Evolutionary conservation across 2,797 vertebrate species (phyloP), one percentile per base, ranked within the genome.

Genomic region (Paguma larvata): DNA sequence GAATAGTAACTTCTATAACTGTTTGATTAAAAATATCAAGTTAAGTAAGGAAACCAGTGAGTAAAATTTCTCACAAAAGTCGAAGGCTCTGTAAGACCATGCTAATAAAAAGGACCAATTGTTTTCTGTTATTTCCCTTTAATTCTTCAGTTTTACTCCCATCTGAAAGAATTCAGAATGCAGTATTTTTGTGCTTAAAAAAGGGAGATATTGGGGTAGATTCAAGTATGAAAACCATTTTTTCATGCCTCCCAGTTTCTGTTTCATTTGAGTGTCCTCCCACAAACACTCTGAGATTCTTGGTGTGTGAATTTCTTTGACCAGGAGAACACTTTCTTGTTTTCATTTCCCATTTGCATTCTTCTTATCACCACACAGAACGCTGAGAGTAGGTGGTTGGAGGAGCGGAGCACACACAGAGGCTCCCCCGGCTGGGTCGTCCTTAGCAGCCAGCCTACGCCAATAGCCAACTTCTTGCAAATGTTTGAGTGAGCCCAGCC

Each of bases 371-470:
- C 73, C 18, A 25, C 48, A 80, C 25, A 65, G 34, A 34, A 56
- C 16, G 14, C 65, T 41, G 75, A 65, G 30, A 56, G 67, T 9
- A 48, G 67, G 13, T 0, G 46, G 19, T 56, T 19, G 56, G 38
- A 59, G 32, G 53, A 6, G 6, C 11, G 18, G n/a, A 48, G 7
- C 23, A 12, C 48, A 67, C 2, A 8, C 30, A 15, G 18, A 19
- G 19, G 44, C 48, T n/a, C n/a, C 27, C 1, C 13, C 16, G 68
- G 5, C 7, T 10, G 13, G 46, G 21, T 63, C 3, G 59, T 3
- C 38, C 5, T 21, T 4, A 75, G 21, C 5, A n/a, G 12, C 1
- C 30, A 72, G 18, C 6, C 21, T 7, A 38, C 12, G 2, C 2
- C 59, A 75, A 51, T 27, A n/a, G 19, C 34, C 38, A 62, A 25